Base-by-base conservation (phyloP, 2,888 invertebrate species). In the Thereva unica region DNA sequence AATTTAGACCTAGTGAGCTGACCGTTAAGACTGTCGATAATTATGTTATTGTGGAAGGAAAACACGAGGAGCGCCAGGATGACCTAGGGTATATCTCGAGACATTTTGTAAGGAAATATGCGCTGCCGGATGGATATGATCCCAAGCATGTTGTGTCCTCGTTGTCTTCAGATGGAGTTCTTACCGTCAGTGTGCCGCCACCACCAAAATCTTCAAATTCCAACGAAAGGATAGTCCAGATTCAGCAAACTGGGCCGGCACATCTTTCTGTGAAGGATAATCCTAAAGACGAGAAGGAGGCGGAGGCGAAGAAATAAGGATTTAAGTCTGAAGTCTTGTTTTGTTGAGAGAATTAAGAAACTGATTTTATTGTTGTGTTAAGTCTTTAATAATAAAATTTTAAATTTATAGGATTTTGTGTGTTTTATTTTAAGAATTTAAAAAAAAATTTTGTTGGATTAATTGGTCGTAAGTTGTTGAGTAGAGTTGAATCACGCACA, bases 1-100 rank as follows among this genome's bases (percentile, higher is more conserved):
- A 92, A 73, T 93, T 92, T 74, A 82, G 84, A n/a, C 92, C 92
- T 0, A 86, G 88, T 10, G 92, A 93, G 78, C 87, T 93, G 44
- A 84, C 85, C 6, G 91, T 93, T 23, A 92, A 91, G 78, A 90
- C 90, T 0, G 84, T 89, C 0, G 91, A 90, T 5, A 86, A 88
- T 71, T 85, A 84, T 64, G 85, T 93, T 35, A 84, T 87, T 57
- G 84, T 91, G 9, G 90, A 92, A 77, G 92, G 89, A 0, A 90
- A 88, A 76, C 92, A 90, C 75, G 90, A 90, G 74, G 87, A 92
- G 70, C 88, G 88, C 72, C 85, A 86, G 52, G 90, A 91, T 71
- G 86, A 87, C n/a, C 88, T 89, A 72, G 92, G 92, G 0, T 88
- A 85, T 77, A 87, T 91, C 35, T 87, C 88, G 47, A 85, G 91